Base-by-base conservation (phyloP, 2,888 invertebrate species). In the Spilosoma lubricipeda region DNA sequence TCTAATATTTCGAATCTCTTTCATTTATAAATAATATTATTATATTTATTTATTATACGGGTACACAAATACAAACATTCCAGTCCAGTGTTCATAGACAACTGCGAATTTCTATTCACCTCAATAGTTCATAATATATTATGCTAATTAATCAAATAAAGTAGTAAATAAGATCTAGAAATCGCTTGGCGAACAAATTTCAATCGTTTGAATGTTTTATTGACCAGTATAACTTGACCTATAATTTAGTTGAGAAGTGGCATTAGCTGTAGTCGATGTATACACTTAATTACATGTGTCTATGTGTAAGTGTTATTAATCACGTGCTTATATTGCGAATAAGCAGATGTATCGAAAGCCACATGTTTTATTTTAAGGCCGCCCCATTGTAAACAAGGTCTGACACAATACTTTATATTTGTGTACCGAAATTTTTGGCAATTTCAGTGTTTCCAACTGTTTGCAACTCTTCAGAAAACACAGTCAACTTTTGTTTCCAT, bases 261-360 rank as follows among this genome's bases (percentile, higher is more conserved):
- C 20, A 63, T 42, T 70, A 18, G 59, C 4, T 36, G 30, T 27
- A 63, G 39, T 67, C 67, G 67, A 74, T 65, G 45, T 78, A 70
- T 74, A 74, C 23, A 77, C 36, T 70, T 79, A 81, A 80, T 81
- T 76, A 76, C 65, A 73, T 76, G 67, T 76, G 42, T 70, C 65
- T 72, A 72, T 69, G 64, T 71, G 48, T 77, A 80, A 71, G 83
- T 82, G 84, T 77, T 82, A 83, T 80, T 77, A 82, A 84, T 85
- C 84, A 86, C 85, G 83, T 86, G 86, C 79, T 81, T 82, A 83
- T 83, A 85, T 89, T 82, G 89, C 90, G 87, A 90, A 87, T 89
- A 84, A 87, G 86, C 92, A 91, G 88, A 92, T 92, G 91, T 91
- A 85, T 84, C 82, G 75, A 79, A 87, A 85, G 83, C 90, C 91